These are phyloP conservation scores for Eristalinus sepulchralis DNA, from an alignment of 2,888 invertebrate species.

Conservation along the genomic window DNA sequence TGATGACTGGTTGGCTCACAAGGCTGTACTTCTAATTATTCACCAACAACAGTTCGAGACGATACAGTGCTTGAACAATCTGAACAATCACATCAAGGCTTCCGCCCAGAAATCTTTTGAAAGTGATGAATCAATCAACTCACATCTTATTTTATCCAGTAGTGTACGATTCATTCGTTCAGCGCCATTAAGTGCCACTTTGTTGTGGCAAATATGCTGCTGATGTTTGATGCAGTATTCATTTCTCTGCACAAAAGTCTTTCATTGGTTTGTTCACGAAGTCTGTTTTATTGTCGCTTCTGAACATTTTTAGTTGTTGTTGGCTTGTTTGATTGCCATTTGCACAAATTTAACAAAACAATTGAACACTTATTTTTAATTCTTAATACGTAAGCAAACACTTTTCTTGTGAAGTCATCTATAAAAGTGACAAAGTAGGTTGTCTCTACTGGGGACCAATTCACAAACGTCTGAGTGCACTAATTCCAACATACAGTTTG, in stretches of 20 bases:
- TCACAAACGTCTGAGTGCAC: conserved; percentile 35
- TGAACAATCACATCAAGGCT: too few relatives aligned
- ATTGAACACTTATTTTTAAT: conserved; percentile 18
- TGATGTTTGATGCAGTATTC: conserved; percentile 7
- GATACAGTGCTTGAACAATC: conserved; percentile 28
- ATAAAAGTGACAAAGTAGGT: conserved; percentile 34
- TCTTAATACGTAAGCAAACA: background rate
- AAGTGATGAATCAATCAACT: background rate
- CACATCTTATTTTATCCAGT: background rate
- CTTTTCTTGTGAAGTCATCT: conserved; percentile 17
- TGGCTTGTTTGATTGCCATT: background rate
- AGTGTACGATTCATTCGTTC: conserved; percentile 10
- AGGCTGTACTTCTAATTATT: background rate
- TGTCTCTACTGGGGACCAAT: conserved; percentile 4
- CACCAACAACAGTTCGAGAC: background rate
- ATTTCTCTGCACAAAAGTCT: background rate
- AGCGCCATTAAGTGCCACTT: background rate
- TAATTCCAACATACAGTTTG: conserved; percentile 6
- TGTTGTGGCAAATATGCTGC: conserved; percentile 5
- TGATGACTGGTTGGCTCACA: too few relatives aligned
- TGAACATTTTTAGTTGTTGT: too few relatives aligned
- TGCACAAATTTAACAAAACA: conserved; percentile 25
- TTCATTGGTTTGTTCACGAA: background rate
- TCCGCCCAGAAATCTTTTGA: conserved; percentile 24
- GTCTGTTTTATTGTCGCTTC: conserved; percentile 20